Base-by-base conservation (phyloP, 35 echinoderm and acorn worm species). In the Ophiothrix spiculata region DNA sequence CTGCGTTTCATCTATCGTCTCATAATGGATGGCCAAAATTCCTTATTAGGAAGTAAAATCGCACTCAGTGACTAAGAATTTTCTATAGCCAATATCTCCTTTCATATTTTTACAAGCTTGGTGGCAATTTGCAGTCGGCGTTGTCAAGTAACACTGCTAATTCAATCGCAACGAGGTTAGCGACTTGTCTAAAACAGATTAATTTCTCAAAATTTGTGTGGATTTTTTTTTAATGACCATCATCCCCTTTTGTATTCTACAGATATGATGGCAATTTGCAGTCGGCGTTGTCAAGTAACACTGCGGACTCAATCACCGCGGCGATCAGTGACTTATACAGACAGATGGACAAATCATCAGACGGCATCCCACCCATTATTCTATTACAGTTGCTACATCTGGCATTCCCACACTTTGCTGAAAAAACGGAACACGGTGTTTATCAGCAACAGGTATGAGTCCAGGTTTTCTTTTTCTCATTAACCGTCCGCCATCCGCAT, bases 351-450 rank as follows among this genome's bases (percentile, higher is more conserved):
- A 90, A 91, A 36, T 89, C 86, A 31, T 31, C 88, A 0, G 87
- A 93, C 19, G 91, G 85, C 17, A 63, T 98, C 69, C 89, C 81
- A 0, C 95, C 95, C 12, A 94, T 91, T 36, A 77, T 94, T 23
- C 83, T 98, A 29, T 75, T 98, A 37, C 95, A 94, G 34, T 73
- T 83, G 33, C 73, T 98, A 0, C 95, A 98, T 75, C 23, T 89
- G 19, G 95, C 92, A 79, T 98, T 98, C 86, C 95, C 95, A 56
- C 91, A 94, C 38, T 94, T 99, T 89, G 91, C 92, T 40, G 92
- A 94, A 39, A 89, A 87, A 56, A 88, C 85, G 29, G 95, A 98
- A 35, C 85, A 94, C 32, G 92, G 96, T 64, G 92, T 80, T 36
- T 91, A 91, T 41, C 89, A 94, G 74, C 96, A 99, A 37, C 96